These are phyloP conservation scores for Peromyscus eremicus DNA, from an alignment of 2,797 vertebrate genomes.

Conservation along the genomic window DNA sequence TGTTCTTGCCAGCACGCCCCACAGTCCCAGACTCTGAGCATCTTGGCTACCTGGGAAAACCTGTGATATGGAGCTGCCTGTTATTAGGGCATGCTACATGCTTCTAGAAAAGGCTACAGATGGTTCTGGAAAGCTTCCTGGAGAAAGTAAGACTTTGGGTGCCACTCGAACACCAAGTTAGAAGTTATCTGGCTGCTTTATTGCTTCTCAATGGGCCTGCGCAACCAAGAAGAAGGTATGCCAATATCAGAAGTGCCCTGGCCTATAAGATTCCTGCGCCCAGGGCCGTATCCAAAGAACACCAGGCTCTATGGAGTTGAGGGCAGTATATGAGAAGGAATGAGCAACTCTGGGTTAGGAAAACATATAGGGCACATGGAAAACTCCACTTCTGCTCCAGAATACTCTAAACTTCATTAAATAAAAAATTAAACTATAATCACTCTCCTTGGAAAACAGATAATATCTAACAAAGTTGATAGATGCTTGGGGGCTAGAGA, in stretches of 20 bases:
- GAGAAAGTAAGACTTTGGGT: background rate
- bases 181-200: background rate
- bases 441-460: constrained; percentile 21
- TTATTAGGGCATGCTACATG: background rate
- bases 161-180: background rate
- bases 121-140: background rate
- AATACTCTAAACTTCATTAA: constrained; percentile 33
- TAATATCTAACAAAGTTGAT: constrained; percentile 25
- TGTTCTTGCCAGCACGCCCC: background rate
- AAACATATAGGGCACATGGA: constrained; percentile 1
- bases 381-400: background rate
- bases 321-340: background rate
- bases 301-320: background rate
- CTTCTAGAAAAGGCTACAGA: background rate
- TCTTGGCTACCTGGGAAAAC: background rate
- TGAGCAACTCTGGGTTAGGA: constrained; percentile 8
- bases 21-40: background rate
- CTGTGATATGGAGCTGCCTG: background rate
- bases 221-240: background rate
- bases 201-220: background rate
- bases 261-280: background rate
- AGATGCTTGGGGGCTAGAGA: background rate
- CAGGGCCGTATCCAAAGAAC: background rate
- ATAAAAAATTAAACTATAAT: constrained; percentile 29
- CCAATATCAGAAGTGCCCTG: background rate